These are phyloP conservation scores for Lypha dubia DNA, from an alignment of 2,888 invertebrate genomes.

Conservation along the genomic window DNA sequence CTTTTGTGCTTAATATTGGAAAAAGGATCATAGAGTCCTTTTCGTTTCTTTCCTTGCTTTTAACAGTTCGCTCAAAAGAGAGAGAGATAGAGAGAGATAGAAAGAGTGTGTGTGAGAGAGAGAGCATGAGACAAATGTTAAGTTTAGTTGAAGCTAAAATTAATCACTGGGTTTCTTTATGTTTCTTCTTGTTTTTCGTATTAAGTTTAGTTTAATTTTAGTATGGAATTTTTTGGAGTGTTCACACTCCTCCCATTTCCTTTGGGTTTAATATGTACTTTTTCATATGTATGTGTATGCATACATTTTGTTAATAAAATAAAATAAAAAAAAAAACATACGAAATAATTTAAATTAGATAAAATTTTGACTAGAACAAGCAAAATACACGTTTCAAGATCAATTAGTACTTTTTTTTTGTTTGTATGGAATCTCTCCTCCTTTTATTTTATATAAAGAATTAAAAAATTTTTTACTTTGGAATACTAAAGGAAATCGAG, in stretches of 20 bases:
- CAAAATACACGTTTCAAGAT: conserved; percentile 36
- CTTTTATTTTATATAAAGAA: background rate
- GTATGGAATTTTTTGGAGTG: conserved; percentile 68
- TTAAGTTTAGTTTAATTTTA: conserved; percentile 41
- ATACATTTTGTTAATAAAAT: conserved; percentile 13
- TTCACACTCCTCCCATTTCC: conserved; percentile 6
- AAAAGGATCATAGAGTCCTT: conserved; percentile 8
- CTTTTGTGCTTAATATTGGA: conserved; percentile 16
- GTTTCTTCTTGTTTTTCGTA: conserved; percentile 8
- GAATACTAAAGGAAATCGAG: conserved; percentile 37
- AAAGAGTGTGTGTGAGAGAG: background rate
- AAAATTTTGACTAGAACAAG: conserved; percentile 71
- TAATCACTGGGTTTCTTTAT: conserved; percentile 64
- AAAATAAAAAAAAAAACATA: conserved; percentile 19
- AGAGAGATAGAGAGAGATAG: conserved; percentile 9
- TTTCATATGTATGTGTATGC: conserved; percentile 24
- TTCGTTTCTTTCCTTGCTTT: conserved; percentile 13
- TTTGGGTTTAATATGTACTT: conserved; percentile 16
- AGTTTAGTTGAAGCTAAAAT: conserved; percentile 57
- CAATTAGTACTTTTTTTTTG: background rate
- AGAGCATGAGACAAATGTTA: background rate
- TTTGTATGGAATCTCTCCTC: background rate
- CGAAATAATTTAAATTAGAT: conserved; percentile 53
- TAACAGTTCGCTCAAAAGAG: conserved; percentile 2
- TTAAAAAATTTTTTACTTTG: background rate